These are phyloP conservation scores for Stictonetta naevosa DNA, from an alignment of 2,113 vertebrate species.

Conservation along the genomic window DNA sequence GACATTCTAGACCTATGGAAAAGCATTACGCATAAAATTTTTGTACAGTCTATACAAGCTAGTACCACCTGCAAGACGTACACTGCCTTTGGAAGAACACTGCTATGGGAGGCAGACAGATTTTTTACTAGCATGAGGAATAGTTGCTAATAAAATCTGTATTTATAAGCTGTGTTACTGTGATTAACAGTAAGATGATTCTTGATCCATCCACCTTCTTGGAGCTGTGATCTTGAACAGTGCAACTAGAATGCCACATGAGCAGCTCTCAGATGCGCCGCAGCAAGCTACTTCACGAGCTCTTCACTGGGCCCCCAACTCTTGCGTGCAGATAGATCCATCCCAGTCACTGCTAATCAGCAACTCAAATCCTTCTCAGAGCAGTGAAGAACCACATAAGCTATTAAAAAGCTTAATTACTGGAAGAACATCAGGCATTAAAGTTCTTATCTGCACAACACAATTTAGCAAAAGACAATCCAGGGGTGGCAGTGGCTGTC, in stretches of 20 bases:
- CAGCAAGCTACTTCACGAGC: neutral
- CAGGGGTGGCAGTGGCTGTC: neutral
- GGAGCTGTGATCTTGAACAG: neutral
- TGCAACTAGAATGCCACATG: neutral
- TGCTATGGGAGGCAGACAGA: neutral
- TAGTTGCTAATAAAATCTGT: neutral
- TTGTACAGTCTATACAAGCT: neutral
- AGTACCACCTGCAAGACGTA: neutral
- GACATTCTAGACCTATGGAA: neutral
- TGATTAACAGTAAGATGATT: neutral
- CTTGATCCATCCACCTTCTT: neutral
- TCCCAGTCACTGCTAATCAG: neutral
- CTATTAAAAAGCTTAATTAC: neutral
- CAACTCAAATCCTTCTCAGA: accelerated
- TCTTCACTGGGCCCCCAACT: neutral
- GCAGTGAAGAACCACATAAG: neutral
- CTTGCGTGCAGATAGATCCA: neutral
- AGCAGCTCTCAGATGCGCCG: neutral
- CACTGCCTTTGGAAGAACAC: neutral
- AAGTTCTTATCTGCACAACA: neutral
- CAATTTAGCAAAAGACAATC: neutral
- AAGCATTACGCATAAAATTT: neutral
- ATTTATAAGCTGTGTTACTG: neutral
- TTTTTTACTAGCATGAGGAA: neutral
- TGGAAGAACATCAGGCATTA: neutral